A percentile compares a stretch with the other conserved stretches of the same genome.
Conservation (phyloP, 2,113 vertebrate genomes). For the Ascaphus truei region DNA sequence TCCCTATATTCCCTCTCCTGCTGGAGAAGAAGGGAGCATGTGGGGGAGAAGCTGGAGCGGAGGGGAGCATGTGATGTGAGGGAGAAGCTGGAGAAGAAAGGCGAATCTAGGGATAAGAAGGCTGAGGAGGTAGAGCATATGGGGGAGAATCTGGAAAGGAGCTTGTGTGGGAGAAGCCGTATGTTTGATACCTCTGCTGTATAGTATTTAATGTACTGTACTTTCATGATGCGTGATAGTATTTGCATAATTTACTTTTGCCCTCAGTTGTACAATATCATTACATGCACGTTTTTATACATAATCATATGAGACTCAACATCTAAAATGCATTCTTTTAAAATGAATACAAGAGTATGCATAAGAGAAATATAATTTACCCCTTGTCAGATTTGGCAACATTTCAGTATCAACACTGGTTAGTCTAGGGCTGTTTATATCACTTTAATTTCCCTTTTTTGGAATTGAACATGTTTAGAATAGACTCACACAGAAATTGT, state of each 20-base stretch:
- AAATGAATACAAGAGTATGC: conserved; percentile 8
- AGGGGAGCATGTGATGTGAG: too few relatives aligned
- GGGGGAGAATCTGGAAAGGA: too few relatives aligned
- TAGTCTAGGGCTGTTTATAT: background rate
- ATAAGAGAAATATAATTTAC: conserved; percentile 14
- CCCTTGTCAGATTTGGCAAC: background rate
- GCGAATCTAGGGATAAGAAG: too few relatives aligned
- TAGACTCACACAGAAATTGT: background rate
- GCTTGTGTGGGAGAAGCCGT: too few relatives aligned
- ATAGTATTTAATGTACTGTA: too few relatives aligned
- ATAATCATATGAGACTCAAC: background rate
- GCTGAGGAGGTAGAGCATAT: too few relatives aligned
- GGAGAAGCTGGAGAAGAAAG: too few relatives aligned
- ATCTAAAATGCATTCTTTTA: conserved; percentile 3
- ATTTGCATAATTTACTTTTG: background rate
- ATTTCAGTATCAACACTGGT: conserved; percentile 14
- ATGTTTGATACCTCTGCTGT: too few relatives aligned
- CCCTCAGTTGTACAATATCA: background rate
- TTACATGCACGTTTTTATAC: too few relatives aligned
- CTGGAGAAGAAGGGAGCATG: too few relatives aligned
- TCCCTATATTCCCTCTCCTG: too few relatives aligned
- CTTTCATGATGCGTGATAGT: background rate
- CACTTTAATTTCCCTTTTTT: background rate
- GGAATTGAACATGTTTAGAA: background rate
- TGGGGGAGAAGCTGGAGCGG: too few relatives aligned